Evolutionary conservation across 2,888 invertebrate species (phyloP), one percentile per base, ranked within the genome.

Genomic region (Dimorphilus gyrociliatus): DNA sequence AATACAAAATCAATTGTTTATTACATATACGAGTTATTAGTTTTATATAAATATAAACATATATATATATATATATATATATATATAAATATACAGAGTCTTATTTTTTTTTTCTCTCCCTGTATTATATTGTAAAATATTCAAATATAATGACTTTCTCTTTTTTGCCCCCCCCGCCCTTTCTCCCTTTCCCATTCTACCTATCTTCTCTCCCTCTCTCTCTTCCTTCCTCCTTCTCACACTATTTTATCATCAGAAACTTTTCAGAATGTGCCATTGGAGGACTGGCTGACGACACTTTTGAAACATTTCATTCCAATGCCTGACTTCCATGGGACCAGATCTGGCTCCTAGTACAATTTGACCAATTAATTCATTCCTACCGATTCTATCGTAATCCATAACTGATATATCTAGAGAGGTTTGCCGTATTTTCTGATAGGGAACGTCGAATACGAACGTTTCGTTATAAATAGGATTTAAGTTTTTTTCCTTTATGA

Each of bases 291-390:
- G 88, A 45, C 86, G 71, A 15, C 88, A 88, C 66, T 90, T 90
- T 38, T 85, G 82, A 47, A 90, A 85, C 90, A 90, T 90, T 59
- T 90, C 90, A 55, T 86, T 86, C 90, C 90, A 90, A 64, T 90
- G 90, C 60, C 88, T 86, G 21, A 85, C 85, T 66, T 90, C 90
- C 33, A 82, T 77, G 13, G 88, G 86, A 1, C 90, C 90, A 31
- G 85, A 86, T n/a, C 72, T 68, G 41, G 48, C 47, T 28, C 57
- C 52, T 40, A 55, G 46, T 32, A 52, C 37, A 13, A 56, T 41
- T 68, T 69, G 60, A 77, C 88, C 86, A 54, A 86, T 88, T 51
- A 88, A 70, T 46, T 84, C 73, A 67, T 90, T 86, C 57, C 86
- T 73, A 28, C 88, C 88, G 46, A 90, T 82, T 62, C 88, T 86